Conservation (phyloP, 2,113 vertebrate species). For the Triplophysa siluroides region DNA sequence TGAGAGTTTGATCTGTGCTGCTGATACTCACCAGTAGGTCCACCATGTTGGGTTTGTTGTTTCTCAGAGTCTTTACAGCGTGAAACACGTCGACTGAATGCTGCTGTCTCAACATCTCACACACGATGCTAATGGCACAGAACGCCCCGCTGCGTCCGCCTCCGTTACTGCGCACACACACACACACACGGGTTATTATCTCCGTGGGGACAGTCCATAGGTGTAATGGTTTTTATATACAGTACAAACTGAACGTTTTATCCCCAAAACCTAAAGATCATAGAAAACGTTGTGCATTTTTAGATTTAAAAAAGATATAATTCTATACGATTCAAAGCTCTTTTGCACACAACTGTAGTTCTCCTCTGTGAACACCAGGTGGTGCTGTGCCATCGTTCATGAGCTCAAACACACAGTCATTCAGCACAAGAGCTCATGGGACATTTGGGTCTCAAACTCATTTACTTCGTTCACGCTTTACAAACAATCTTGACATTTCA, state of each 20-base stretch:
- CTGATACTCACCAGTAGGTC: slow-evolving; percentile 87
- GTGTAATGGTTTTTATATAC: too few species aligned
- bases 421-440: not conserved
- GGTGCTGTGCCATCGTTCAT: not conserved
- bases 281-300: too few species aligned
- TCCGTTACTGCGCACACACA: slow-evolving; percentile 79
- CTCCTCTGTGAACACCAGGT: not conserved
- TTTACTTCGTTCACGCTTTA: too few species aligned
- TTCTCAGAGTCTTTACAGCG: slow-evolving; percentile 94
- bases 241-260: too few species aligned
- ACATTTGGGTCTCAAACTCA: not conserved
- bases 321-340: too few species aligned
- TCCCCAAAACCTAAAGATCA: too few species aligned
- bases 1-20: not conserved
- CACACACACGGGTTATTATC: too few species aligned
- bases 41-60: slow-evolving; percentile 99
- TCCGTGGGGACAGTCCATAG: too few species aligned
- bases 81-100: slow-evolving; percentile 93
- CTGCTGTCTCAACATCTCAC: slow-evolving; percentile 95
- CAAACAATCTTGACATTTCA: not conserved
- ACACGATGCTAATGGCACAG: slow-evolving; percentile 96
- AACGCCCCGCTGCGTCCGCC: slow-evolving; percentile 95
- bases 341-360: not conserved
- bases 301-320: too few species aligned
- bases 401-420: not conserved